These are phyloP conservation scores for Ctenodactylus gundi DNA, from an alignment of 2,113 vertebrate species.

Conservation along the genomic window DNA sequence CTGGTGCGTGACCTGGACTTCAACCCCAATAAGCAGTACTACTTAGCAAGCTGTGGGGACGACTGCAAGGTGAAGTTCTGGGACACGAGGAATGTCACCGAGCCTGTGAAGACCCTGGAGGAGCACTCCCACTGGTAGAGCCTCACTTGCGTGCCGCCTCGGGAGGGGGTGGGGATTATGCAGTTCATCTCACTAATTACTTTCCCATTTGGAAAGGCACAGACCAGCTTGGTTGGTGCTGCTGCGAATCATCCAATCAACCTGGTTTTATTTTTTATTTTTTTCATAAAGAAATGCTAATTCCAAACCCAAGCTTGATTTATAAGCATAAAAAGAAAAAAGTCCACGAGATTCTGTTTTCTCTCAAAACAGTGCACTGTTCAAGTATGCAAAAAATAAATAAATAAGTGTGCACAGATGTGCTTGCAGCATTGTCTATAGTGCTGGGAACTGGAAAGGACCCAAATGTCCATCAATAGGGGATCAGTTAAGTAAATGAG, in stretches of 20 bases:
- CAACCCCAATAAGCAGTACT: slow-evolving; percentile 99
- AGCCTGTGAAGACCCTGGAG: slow-evolving; percentile 95
- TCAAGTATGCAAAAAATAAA: neutral
- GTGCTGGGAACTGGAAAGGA: neutral
- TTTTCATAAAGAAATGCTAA: slow-evolving; percentile 48
- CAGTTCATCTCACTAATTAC: slow-evolving; percentile 71
- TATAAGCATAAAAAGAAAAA: neutral
- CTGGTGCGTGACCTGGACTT: slow-evolving; percentile 98
- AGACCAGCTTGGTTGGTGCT: slow-evolving; percentile 56
- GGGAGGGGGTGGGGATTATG: slow-evolving; percentile 45
- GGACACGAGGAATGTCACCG: slow-evolving; percentile 93
- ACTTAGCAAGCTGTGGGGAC: slow-evolving; percentile 97
- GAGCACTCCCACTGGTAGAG: slow-evolving; percentile 98
- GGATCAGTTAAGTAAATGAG: neutral
- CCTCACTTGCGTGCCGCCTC: slow-evolving; percentile 47
- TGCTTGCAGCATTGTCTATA: neutral
- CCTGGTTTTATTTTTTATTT: slow-evolving; percentile 6
- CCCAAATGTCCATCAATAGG: neutral
- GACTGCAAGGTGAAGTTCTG: slow-evolving; percentile 99
- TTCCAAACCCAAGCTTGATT: slow-evolving; percentile 50
- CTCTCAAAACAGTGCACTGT: neutral
- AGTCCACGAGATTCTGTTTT: neutral
- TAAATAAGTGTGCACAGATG: neutral
- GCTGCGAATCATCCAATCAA: slow-evolving; percentile 54
- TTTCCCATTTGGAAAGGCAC: slow-evolving; percentile 60